Conservation (phyloP, 1,140 invertebrate species). For the Sesamia nonagrioides region DNA sequence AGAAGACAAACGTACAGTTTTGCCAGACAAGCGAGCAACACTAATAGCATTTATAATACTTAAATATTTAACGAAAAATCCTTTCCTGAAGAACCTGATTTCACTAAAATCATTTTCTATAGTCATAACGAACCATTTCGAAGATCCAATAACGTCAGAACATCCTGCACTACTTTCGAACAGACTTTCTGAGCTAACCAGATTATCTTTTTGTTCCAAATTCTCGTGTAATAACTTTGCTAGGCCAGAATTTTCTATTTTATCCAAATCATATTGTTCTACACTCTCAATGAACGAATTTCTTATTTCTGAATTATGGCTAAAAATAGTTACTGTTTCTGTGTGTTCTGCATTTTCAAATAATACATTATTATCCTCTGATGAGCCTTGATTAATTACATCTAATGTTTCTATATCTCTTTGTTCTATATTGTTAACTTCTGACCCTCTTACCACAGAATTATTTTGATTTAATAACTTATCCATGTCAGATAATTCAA, state of each 20-base stretch:
- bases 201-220: not conserved
- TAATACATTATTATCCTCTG: not conserved
- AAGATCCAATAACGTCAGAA: conserved; percentile 52
- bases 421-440: not conserved
- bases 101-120: conserved; percentile 82
- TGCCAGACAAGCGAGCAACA: conserved; percentile 69
- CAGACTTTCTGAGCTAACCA: not conserved
- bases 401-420: not conserved
- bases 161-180: conserved; percentile 3
- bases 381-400: not conserved
- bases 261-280: not conserved
- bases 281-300: not conserved
- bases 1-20: conserved; percentile 79
- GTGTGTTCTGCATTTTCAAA: not conserved
- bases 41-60: conserved; percentile 78
- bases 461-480: not conserved
- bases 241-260: not conserved
- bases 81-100: conserved; percentile 77
- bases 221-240: not conserved
- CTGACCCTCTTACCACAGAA: not conserved
- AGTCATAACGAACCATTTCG: conserved; percentile 83
- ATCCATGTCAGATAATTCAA: not conserved
- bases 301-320: not conserved
- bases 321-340: not conserved
- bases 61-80: conserved; percentile 80